Conservation (phyloP, 2,113 vertebrate genomes). For the Piaya cayana region DNA sequence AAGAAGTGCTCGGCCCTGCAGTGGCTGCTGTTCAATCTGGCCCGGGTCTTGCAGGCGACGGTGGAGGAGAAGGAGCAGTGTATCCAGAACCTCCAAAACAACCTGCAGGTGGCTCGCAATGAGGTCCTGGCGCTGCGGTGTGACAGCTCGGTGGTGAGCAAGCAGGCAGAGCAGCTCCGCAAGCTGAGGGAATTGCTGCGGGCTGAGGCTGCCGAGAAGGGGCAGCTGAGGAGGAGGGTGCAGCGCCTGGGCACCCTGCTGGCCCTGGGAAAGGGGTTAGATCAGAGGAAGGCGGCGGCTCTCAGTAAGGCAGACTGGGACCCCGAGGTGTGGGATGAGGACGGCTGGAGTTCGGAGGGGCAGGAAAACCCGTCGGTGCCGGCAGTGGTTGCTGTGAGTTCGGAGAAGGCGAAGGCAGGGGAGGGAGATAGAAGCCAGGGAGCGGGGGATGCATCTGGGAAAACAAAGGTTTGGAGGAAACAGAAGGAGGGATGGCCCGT, state of each 20-base stretch:
- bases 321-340: neutral
- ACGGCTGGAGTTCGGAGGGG: neutral
- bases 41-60: neutral
- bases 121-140: neutral
- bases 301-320: neutral
- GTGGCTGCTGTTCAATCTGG: neutral
- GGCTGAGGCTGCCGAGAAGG: neutral
- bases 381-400: fast-evolving
- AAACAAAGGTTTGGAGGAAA: neutral
- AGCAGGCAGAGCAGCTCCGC: neutral
- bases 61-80: neutral
- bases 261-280: neutral
- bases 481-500: neutral
- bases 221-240: neutral
- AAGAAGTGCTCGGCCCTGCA: conserved; percentile 28
- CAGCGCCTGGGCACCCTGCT: neutral
- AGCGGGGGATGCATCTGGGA: neutral
- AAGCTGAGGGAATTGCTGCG: neutral
- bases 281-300: neutral
- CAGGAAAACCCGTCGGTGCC: neutral
- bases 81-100: neutral
- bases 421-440: neutral
- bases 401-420: fast-evolving
- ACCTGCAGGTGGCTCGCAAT: neutral
- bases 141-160: neutral